These are phyloP conservation scores for Ornithoptera priamus DNA, from an alignment of 2,888 invertebrate genomes.

Conservation along the genomic window DNA sequence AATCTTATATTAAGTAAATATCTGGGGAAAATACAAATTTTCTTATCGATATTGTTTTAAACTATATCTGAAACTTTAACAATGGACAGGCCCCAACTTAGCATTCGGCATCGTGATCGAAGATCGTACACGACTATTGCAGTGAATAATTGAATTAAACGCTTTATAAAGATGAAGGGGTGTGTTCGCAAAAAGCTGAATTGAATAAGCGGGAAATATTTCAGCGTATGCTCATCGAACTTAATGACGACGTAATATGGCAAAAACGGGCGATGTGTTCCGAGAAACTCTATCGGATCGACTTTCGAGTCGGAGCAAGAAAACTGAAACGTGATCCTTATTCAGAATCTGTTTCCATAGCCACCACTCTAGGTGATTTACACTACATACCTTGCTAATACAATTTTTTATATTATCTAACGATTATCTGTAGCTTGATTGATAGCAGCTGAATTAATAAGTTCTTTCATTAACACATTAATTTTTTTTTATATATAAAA, in stretches of 20 bases:
- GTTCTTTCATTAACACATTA: no score
- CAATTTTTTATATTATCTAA: not conserved
- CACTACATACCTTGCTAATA: not conserved
- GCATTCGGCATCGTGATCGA: not conserved
- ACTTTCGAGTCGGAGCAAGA: slow-evolving; percentile 48
- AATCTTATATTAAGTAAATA: not conserved
- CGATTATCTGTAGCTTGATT: not conserved
- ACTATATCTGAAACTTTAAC: not conserved
- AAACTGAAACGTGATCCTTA: slow-evolving; percentile 49
- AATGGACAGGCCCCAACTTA: not conserved
- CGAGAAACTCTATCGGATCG: slow-evolving; percentile 46
- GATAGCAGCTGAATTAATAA: not conserved
- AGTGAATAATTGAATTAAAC: slow-evolving; percentile 20
- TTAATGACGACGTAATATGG: slow-evolving; percentile 24
- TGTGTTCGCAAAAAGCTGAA: slow-evolving; percentile 15
- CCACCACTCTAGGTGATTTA: not conserved
- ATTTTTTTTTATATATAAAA: no score
- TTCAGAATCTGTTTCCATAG: slow-evolving; percentile 40
- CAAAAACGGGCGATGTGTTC: slow-evolving; percentile 41
- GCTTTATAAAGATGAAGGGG: slow-evolving; percentile 9
- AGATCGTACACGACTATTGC: not conserved
- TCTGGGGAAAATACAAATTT: not conserved
- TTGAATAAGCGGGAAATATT: slow-evolving; percentile 33
- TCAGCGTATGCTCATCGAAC: slow-evolving; percentile 34
- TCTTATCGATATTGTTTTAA: not conserved